A percentile compares a stretch with the other conserved stretches of the same genome.
These are phyloP conservation scores for Turnix velox DNA, from an alignment of 2,113 vertebrate genomes.

Conservation along the genomic window DNA sequence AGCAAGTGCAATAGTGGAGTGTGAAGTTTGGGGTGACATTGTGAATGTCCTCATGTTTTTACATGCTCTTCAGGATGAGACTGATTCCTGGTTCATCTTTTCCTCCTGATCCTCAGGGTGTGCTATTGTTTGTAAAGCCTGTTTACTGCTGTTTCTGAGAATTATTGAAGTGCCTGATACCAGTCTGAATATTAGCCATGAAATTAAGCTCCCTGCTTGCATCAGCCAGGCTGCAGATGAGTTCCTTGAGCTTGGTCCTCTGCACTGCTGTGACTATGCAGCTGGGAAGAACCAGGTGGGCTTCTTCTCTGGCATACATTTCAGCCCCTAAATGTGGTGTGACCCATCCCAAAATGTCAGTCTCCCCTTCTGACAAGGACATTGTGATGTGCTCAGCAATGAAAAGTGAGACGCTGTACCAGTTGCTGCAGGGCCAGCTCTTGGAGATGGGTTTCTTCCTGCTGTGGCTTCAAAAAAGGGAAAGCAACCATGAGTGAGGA, in stretches of 20 bases:
- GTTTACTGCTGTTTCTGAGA: neutral
- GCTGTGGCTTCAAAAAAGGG: conserved; percentile 16
- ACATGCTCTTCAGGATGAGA: neutral
- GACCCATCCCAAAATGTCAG: neutral
- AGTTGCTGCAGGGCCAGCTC: conserved; percentile 36
- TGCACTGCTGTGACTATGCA: neutral
- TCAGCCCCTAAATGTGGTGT: neutral
- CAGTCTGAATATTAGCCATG: neutral
- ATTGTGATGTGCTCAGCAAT: neutral
- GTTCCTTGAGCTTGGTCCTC: neutral
- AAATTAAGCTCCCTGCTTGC: conserved; percentile 1
- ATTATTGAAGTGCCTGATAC: neutral
- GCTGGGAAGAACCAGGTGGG: neutral
- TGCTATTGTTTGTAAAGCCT: neutral
- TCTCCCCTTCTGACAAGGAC: neutral
- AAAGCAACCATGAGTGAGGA: neutral
- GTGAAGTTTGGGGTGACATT: neutral
- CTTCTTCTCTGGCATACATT: neutral
- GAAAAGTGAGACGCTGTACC: neutral
- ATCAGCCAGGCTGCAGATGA: neutral
- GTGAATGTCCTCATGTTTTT: neutral
- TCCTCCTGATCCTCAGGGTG: neutral
- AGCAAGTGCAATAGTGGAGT: neutral
- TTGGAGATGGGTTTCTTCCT: neutral
- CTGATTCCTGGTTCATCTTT: neutral